phyloP scores from a whole-genome alignment of 2,113 vertebrate species.

The Rhinogobius similis region DNA sequence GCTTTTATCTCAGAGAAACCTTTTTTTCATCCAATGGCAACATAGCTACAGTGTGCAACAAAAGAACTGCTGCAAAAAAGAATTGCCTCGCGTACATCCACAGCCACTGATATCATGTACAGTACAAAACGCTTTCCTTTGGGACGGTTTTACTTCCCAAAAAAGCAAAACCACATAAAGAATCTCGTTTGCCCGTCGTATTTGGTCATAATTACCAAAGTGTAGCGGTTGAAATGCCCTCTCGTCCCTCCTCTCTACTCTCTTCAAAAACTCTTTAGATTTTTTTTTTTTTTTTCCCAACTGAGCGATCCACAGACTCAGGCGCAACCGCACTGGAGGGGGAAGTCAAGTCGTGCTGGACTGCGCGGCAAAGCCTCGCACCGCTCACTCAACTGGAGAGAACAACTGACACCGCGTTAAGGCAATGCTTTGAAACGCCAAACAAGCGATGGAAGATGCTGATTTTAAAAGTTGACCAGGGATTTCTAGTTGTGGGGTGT shows the following conservation, averaged over 20 bases:
- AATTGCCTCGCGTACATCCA: neutral
- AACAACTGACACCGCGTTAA: constrained; percentile 32
- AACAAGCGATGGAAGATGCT: constrained; percentile 65
- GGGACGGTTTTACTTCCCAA: constrained; percentile 8
- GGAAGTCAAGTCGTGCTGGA: constrained; percentile 70
- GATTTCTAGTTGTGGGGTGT: constrained; percentile 58
- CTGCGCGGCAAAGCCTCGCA: constrained; percentile 66
- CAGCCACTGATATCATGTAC: neutral
- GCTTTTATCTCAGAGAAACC: constrained; percentile 39
- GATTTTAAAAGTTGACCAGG: constrained; percentile 76
- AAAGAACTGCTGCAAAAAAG: neutral
- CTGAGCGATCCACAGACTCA: constrained; percentile 73
- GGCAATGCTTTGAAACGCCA: constrained; percentile 46
- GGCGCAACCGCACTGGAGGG: constrained; percentile 68
- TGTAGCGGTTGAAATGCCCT: constrained; percentile 81
- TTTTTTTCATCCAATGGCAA: constrained; percentile 26
- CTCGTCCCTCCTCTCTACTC: constrained; percentile 75
- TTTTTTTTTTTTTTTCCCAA: constrained; percentile 46
- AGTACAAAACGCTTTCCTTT: neutral
- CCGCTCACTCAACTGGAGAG: constrained; percentile 57
- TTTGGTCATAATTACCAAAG: constrained; percentile 78
- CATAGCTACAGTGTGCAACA: neutral
- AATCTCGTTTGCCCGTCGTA: constrained; percentile 15
- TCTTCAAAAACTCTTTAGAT: constrained; percentile 81
- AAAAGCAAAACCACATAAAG: constrained; percentile 76